A percentile compares a stretch with the other conserved stretches of the same genome.
These are phyloP conservation scores for Lordiphosa andalusiaca DNA, from an alignment of 2,888 invertebrate species.

Conservation along the genomic window DNA sequence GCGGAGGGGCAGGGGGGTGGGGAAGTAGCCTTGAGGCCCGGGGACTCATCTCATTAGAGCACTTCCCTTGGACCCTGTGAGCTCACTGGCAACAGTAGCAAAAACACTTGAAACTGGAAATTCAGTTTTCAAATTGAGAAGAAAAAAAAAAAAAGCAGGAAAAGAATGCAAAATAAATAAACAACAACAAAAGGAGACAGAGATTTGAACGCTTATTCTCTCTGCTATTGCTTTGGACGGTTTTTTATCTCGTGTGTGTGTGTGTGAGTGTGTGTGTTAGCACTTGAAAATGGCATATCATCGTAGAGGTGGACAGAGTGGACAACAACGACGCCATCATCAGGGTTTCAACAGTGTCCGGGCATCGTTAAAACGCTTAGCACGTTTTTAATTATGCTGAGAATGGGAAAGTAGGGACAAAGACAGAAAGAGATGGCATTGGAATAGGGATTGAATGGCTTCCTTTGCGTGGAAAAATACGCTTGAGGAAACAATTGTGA, in stretches of 20 bases:
- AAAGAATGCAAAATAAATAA: conserved; percentile 43
- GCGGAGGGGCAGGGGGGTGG: neutral
- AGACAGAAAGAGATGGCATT: neutral
- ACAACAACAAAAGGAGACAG: conserved; percentile 24
- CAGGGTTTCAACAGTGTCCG: conserved; percentile 31
- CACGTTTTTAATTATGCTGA: conserved; percentile 67
- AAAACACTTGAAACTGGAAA: conserved; percentile 54
- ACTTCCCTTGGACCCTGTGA: conserved; percentile 32
- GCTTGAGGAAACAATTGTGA: neutral
- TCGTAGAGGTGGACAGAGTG: conserved; percentile 21
- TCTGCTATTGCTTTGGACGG: conserved; percentile 5
- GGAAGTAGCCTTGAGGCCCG: conserved; percentile 29
- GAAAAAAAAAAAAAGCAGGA: conserved; percentile 19
- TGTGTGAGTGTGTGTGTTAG: conserved; percentile 10
- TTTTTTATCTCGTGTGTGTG: neutral
- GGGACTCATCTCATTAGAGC: conserved; percentile 67
- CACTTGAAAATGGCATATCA: conserved; percentile 67
- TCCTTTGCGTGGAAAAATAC: no score
- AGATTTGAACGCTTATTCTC: conserved; percentile 35
- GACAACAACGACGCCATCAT: conserved; percentile 28
- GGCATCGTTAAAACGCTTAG: conserved; percentile 65
- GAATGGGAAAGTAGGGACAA: conserved; percentile 8
- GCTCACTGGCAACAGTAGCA: conserved; percentile 47
- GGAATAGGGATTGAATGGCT: no score
- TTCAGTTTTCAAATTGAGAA: conserved; percentile 36